phyloP scores from a whole-genome alignment of 2,113 vertebrate genomes.

The Sphaerodactylus townsendi region DNA sequence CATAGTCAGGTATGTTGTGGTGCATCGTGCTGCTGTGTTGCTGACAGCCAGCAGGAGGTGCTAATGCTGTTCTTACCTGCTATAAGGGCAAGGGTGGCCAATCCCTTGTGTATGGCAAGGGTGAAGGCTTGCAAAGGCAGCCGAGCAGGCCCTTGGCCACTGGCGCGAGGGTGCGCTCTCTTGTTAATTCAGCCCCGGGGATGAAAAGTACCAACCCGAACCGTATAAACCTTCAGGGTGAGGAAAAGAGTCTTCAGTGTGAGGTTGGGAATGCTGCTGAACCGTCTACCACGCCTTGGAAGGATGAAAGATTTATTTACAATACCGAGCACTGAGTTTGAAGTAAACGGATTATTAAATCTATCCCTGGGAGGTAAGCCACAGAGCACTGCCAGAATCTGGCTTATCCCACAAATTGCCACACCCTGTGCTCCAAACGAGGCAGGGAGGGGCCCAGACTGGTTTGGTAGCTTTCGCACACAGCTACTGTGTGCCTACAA shows the following conservation, averaged over 20 bases:
- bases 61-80: background rate
- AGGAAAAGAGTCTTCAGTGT: background rate
- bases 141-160: background rate
- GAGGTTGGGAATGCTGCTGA: background rate
- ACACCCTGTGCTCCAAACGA: background rate
- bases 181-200: background rate
- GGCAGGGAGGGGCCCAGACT: background rate
- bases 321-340: background rate
- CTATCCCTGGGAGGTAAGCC: constrained; percentile 18
- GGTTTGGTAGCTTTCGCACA: constrained; percentile 32
- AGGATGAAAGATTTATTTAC: constrained; percentile 13
- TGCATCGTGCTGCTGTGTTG: background rate
- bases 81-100: too few species aligned
- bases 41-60: background rate
- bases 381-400: background rate
- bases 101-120: background rate
- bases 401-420: background rate
- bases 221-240: background rate
- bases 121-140: too few species aligned
- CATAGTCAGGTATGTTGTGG: too few species aligned
- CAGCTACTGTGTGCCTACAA: constrained; percentile 8
- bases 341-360: constrained; percentile 28
- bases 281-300: background rate
- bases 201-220: background rate
- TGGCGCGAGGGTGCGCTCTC: background rate